Evolutionary conservation across 2,113 vertebrate species (phyloP).

Genomic region (Hippocampus barbouri): DNA sequence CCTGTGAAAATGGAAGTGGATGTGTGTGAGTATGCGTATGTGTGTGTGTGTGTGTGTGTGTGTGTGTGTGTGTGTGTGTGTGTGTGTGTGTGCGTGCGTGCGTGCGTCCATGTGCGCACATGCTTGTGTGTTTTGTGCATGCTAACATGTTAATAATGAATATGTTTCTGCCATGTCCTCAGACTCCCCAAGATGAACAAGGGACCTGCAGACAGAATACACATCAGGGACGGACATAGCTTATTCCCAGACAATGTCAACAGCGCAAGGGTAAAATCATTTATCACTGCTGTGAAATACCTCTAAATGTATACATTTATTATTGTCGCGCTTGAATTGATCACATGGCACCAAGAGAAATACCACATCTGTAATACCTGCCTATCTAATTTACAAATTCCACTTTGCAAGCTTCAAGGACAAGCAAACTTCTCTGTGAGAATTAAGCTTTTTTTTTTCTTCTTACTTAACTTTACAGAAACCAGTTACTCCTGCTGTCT

Average conservation of each 20-base stretch:
- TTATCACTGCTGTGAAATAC: constrained; percentile 71
- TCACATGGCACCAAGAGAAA: constrained; percentile 68
- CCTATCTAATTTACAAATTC: constrained; percentile 76
- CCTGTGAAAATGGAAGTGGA: constrained; percentile 5
- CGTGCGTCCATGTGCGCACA: too few species aligned
- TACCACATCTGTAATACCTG: constrained; percentile 72
- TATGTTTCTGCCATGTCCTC: constrained; percentile 59
- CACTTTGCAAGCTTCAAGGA: constrained; percentile 68
- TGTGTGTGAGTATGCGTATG: neutral
- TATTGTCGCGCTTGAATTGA: constrained; percentile 78
- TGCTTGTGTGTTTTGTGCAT: constrained; percentile 7
- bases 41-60: neutral
- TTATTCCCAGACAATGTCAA: constrained; percentile 76
- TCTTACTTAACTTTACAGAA: constrained; percentile 26
- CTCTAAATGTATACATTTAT: constrained; percentile 80
- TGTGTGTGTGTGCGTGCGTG: neutral
- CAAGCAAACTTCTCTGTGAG: constrained; percentile 49
- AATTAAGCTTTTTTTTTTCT: constrained; percentile 38
- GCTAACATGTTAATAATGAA: constrained; percentile 65
- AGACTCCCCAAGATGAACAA: constrained; percentile 70
- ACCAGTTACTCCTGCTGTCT: neutral
- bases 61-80: neutral
- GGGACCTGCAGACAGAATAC: constrained; percentile 71
- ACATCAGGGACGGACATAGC: constrained; percentile 73
- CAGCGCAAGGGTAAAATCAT: constrained; percentile 80